These are phyloP conservation scores for Seriola quinqueradiata DNA, from an alignment of 2,113 vertebrate species.

Conservation along the genomic window DNA sequence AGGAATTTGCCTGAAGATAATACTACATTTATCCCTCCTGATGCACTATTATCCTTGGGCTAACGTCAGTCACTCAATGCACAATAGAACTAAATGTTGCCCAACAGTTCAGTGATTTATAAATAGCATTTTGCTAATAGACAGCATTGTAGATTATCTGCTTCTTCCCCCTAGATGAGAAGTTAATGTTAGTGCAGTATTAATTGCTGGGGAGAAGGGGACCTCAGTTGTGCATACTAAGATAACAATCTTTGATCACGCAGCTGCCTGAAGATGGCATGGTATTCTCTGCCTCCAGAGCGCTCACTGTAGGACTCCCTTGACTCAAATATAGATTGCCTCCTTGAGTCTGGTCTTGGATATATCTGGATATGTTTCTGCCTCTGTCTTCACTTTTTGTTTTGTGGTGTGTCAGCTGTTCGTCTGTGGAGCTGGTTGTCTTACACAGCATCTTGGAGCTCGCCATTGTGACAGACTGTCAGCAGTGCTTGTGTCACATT, in stretches of 20 bases:
- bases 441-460: conserved; percentile 54
- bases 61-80: conserved; percentile 35
- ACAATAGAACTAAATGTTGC: conserved; percentile 48
- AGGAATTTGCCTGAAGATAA: conserved; percentile 67
- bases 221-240: conserved; percentile 14
- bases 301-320: conserved; percentile 5
- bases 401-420: conserved; percentile 69
- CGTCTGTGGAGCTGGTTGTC: conserved; percentile 48
- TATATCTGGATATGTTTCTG: conserved; percentile 60
- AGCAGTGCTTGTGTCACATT: conserved; percentile 34
- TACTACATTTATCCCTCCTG: conserved; percentile 51
- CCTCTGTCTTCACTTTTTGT: conserved; percentile 54
- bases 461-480: conserved; percentile 48
- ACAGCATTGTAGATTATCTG: conserved; percentile 24
- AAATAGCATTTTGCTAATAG: conserved; percentile 30
- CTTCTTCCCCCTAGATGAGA: conserved; percentile 4
- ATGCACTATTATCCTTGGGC: conserved; percentile 32
- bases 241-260: conserved; percentile 50
- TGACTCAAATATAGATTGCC: conserved; percentile 47
- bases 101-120: conserved; percentile 54
- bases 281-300: conserved; percentile 23
- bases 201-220: conserved; percentile 36
- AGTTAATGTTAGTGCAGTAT: conserved; percentile 19
- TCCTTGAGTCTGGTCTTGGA: conserved; percentile 46
- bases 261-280: conserved; percentile 29